phyloP scores from a whole-genome alignment of 2,113 vertebrate species.

The Silurus glanis region DNA sequence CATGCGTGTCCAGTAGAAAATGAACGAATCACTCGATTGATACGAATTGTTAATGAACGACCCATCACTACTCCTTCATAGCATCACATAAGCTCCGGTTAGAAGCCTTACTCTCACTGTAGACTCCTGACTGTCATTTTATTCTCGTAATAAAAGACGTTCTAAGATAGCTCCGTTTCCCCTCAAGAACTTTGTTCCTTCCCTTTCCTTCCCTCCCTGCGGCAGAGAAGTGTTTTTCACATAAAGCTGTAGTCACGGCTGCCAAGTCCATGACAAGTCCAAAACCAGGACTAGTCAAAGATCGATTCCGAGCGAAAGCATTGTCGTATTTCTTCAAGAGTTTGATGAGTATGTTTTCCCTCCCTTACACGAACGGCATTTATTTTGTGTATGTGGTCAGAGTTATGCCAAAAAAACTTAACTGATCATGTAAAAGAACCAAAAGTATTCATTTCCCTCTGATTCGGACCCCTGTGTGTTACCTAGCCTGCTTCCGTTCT shows the following conservation, averaged over 20 bases:
- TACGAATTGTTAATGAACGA: background rate
- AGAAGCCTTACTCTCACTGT: background rate
- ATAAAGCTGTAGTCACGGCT: background rate
- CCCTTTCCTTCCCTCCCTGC: background rate
- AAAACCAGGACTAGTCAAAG: background rate
- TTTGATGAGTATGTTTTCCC: background rate
- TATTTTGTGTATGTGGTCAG: background rate
- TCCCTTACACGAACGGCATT: background rate
- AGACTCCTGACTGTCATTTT: background rate
- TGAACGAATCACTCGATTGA: too few species aligned
- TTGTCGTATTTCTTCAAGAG: background rate
- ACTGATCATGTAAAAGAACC: background rate
- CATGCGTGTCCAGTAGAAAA: too few species aligned
- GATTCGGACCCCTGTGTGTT: background rate
- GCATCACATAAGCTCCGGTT: background rate
- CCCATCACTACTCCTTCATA: background rate
- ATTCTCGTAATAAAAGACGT: background rate
- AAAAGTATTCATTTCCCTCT: background rate
- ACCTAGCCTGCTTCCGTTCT: background rate
- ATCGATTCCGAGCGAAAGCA: background rate
- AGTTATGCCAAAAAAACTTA: too few species aligned
- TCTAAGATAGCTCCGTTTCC: background rate
- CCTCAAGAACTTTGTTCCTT: background rate
- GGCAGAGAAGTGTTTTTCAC: background rate
- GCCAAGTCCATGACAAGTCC: background rate